phyloP scores from a whole-genome alignment of 1,140 invertebrate genomes.

The Goniozus legneri region DNA sequence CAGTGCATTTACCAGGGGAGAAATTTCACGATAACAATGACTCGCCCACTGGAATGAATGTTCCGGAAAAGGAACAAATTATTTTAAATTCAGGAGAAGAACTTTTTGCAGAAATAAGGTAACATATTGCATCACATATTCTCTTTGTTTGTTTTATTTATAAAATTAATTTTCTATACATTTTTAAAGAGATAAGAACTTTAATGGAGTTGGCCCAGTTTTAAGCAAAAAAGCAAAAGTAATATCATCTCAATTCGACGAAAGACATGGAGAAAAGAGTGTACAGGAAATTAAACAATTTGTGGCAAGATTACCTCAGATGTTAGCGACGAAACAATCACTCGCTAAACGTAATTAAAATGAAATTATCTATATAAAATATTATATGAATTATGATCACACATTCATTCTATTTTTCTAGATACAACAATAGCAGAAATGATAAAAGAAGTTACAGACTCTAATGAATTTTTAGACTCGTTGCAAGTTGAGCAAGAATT shows the following conservation, averaged over 20 bases:
- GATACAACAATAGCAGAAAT: conserved; percentile 76
- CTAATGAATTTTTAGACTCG: conserved; percentile 64
- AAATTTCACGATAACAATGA: conserved; percentile 73
- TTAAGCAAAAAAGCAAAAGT: conserved; percentile 84
- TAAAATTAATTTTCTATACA: conserved; percentile 2
- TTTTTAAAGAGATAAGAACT: conserved; percentile 80
- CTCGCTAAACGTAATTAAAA: conserved; percentile 59
- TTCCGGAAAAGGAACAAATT: conserved; percentile 75
- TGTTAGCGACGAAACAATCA: conserved; percentile 84
- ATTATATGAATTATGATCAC: background rate
- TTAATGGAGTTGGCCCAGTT: conserved; percentile 83
- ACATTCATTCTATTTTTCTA: conserved; percentile 41
- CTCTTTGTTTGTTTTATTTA: background rate
- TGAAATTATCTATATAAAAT: background rate
- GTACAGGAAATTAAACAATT: conserved; percentile 93
- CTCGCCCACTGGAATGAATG: conserved; percentile 58
- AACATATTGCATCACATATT: conserved; percentile 1
- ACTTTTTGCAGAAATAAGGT: conserved; percentile 78
- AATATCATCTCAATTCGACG: conserved; percentile 83
- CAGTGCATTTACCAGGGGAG: conserved; percentile 78
- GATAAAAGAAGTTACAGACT: conserved; percentile 69
- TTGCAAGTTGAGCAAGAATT: conserved; percentile 85
- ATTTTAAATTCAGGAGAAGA: conserved; percentile 88
- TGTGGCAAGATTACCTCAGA: conserved; percentile 83
- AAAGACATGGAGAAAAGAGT: conserved; percentile 80